A percentile compares a stretch with the other conserved stretches of the same genome.
Evolutionary conservation across 2,113 vertebrate genomes (phyloP).

Genomic region (Perca fluviatilis): DNA sequence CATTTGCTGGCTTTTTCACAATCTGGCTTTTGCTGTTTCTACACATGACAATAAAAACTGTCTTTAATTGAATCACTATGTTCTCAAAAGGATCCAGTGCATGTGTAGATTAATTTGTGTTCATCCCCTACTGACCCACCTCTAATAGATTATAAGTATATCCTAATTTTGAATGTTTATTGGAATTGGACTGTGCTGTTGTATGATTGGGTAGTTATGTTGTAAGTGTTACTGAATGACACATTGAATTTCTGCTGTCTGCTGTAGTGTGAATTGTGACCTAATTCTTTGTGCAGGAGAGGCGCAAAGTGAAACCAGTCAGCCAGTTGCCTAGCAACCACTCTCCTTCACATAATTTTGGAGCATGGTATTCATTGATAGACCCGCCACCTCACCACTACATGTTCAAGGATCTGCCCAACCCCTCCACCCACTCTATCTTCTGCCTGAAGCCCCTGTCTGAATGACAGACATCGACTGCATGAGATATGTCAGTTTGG

Average conservation of each 20-base stretch:
- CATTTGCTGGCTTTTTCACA: slow-evolving; percentile 23
- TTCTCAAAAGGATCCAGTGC: slow-evolving; percentile 61
- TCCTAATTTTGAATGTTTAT: slow-evolving; percentile 39
- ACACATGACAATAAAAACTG: background rate
- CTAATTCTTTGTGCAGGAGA: slow-evolving; percentile 72
- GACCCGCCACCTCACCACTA: slow-evolving; percentile 47
- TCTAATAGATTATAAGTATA: slow-evolving; percentile 29
- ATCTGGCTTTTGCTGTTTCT: slow-evolving; percentile 21
- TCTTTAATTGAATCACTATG: slow-evolving; percentile 41
- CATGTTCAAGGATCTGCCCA: slow-evolving; percentile 52
- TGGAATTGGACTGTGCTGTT: slow-evolving; percentile 51
- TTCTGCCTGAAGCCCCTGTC: slow-evolving; percentile 78
- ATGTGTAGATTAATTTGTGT: slow-evolving; percentile 66
- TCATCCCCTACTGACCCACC: slow-evolving; percentile 48
- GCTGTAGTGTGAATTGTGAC: slow-evolving; percentile 68
- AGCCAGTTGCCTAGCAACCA: slow-evolving; percentile 78
- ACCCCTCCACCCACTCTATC: slow-evolving; percentile 55
- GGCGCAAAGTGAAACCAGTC: slow-evolving; percentile 67
- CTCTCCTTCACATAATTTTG: slow-evolving; percentile 61
- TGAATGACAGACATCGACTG: slow-evolving; percentile 73
- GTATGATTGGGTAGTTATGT: slow-evolving; percentile 38
- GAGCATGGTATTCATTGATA: slow-evolving; percentile 78
- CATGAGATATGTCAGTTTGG: slow-evolving; percentile 75
- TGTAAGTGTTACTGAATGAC: slow-evolving; percentile 44
- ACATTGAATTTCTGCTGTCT: slow-evolving; percentile 55